These are phyloP conservation scores for Plecotus auritus DNA, from an alignment of 2,113 vertebrate genomes.

Conservation along the genomic window DNA sequence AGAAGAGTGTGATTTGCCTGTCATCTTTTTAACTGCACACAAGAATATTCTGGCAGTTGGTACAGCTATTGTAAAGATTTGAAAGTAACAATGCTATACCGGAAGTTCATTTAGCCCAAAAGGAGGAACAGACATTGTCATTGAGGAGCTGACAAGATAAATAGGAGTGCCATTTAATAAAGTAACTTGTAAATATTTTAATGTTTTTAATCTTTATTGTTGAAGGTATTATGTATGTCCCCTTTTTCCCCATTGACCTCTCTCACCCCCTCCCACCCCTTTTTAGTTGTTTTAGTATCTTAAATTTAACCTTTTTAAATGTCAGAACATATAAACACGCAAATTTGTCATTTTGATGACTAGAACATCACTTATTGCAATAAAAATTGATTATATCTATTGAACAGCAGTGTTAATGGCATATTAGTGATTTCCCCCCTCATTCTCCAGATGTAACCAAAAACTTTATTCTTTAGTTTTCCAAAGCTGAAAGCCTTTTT, in stretches of 20 bases:
- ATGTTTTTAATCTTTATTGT: too few relatives aligned
- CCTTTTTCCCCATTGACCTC: too few relatives aligned
- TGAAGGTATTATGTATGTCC: too few relatives aligned
- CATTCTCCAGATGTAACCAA: not conserved
- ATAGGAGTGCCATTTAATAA: not conserved
- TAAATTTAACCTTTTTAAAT: not conserved
- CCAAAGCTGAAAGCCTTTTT: not conserved
- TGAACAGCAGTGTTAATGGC: not conserved
- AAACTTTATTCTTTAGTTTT: not conserved
- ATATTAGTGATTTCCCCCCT: not conserved
- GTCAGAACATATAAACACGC: not conserved
- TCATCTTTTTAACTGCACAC: not conserved
- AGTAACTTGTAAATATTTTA: not conserved
- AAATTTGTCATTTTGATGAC: not conserved
- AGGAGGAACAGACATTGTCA: not conserved
- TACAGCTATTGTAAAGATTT: not conserved
- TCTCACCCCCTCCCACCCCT: too few relatives aligned
- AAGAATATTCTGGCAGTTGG: not conserved
- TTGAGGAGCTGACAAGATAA: not conserved
- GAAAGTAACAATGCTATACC: not conserved
- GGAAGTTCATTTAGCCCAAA: not conserved
- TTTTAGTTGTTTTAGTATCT: not conserved
- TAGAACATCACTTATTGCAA: not conserved
- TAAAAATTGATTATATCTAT: not conserved
- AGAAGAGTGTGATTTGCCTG: not conserved